Conservation (phyloP, 2,797 vertebrate species). For the Otolemur crassicaudatus region DNA sequence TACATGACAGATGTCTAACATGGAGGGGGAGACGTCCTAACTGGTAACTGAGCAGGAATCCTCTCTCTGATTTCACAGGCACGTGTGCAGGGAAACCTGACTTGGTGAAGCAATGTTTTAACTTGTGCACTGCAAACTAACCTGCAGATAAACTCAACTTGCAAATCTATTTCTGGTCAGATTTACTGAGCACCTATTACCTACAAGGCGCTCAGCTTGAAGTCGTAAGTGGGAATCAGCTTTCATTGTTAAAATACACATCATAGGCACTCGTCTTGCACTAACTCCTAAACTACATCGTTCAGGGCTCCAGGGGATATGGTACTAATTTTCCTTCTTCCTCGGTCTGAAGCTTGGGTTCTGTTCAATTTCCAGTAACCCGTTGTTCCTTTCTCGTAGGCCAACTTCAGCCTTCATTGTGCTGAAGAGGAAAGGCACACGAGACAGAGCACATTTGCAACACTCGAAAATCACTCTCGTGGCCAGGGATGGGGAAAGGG, state of each 20-base stretch:
- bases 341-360: conserved; percentile 60
- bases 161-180: background rate
- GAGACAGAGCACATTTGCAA: conserved; percentile 62
- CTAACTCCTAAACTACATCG: background rate
- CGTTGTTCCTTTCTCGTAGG: conserved; percentile 56
- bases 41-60: background rate
- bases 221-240: background rate
- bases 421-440: conserved; percentile 55
- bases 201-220: background rate
- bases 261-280: background rate
- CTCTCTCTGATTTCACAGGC: background rate
- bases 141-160: conserved; percentile 2
- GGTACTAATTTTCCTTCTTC: conserved; percentile 47
- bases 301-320: background rate
- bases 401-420: conserved; percentile 57
- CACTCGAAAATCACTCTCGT: conserved; percentile 61
- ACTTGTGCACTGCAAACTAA: background rate
- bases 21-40: background rate
- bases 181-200: background rate
- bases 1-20: background rate
- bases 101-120: background rate
- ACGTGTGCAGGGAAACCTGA: background rate
- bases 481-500: conserved; percentile 60
- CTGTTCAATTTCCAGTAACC: conserved; percentile 59
- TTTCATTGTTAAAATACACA: background rate